phyloP scores from a whole-genome alignment of 2,113 vertebrate species.

The Seriola aureovittata region DNA sequence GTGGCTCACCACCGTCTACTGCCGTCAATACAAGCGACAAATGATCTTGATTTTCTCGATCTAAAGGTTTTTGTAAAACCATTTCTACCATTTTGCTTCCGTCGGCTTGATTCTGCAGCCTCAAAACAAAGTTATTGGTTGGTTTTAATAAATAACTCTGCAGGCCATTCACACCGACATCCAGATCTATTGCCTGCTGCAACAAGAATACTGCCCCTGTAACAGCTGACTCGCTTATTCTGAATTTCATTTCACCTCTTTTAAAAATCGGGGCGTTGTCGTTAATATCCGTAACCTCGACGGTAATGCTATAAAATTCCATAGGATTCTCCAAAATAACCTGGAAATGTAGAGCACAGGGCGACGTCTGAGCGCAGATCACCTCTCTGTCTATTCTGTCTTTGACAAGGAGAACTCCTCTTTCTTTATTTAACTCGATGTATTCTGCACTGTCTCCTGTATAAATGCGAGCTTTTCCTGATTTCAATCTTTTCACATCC shows the following conservation, averaged over 20 bases:
- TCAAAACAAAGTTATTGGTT: slow-evolving; percentile 70
- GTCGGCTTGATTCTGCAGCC: slow-evolving; percentile 35
- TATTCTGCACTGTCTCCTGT: slow-evolving; percentile 76
- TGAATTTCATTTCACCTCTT: slow-evolving; percentile 75
- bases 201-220: slow-evolving; percentile 76
- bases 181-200: slow-evolving; percentile 81
- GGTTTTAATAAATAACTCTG: slow-evolving; percentile 80
- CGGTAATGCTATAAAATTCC: slow-evolving; percentile 78
- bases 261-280: slow-evolving; percentile 84
- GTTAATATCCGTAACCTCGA: slow-evolving; percentile 84
- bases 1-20: slow-evolving; percentile 48
- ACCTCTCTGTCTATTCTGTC: slow-evolving; percentile 86
- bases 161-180: slow-evolving; percentile 81
- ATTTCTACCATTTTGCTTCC: slow-evolving; percentile 65
- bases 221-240: slow-evolving; percentile 79
- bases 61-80: slow-evolving; percentile 60
- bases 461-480: slow-evolving; percentile 77
- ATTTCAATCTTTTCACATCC: slow-evolving; percentile 72
- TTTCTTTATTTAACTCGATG: slow-evolving; percentile 75
- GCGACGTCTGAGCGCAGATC: slow-evolving; percentile 78
- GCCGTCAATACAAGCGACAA: slow-evolving; percentile 62
- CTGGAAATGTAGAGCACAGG: slow-evolving; percentile 83
- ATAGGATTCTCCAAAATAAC: slow-evolving; percentile 85
- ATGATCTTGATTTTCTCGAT: slow-evolving; percentile 54
- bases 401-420: slow-evolving; percentile 76